Conservation (phyloP, 1,140 invertebrate genomes). For the Bombus affinis region DNA sequence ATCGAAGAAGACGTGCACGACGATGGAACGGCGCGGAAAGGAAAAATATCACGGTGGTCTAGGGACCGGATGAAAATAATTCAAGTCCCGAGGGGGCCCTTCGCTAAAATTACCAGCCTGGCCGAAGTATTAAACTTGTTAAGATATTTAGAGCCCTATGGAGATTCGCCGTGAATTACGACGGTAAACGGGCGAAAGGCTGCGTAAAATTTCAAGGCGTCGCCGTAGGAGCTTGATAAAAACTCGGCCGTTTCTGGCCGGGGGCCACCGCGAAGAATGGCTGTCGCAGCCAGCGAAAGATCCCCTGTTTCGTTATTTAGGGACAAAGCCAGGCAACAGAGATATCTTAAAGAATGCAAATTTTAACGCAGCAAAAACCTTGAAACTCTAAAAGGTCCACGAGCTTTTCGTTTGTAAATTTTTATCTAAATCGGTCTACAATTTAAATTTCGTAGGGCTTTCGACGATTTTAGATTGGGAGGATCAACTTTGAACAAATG, state of each 20-base stretch:
- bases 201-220: slow-evolving; percentile 55
- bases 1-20: not conserved
- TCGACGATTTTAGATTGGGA: not conserved
- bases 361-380: no score
- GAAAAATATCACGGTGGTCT: slow-evolving; percentile 33
- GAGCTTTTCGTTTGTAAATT: not conserved
- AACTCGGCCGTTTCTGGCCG: not conserved
- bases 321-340: not conserved
- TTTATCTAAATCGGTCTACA: not conserved
- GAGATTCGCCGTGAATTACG: slow-evolving; percentile 62
- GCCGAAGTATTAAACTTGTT: slow-evolving; percentile 68
- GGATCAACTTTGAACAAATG: not conserved
- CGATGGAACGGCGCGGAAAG: not conserved
- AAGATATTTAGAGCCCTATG: slow-evolving; percentile 66
- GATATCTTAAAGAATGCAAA: not conserved
- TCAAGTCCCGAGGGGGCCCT: slow-evolving; percentile 56
- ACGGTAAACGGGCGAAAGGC: slow-evolving; percentile 23
- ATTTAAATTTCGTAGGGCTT: not conserved
- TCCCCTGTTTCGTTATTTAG: slow-evolving; percentile 41
- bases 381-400: not conserved
- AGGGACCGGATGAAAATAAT: slow-evolving; percentile 54
- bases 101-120: slow-evolving; percentile 55
- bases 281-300: not conserved
- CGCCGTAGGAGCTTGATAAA: slow-evolving; percentile 42
- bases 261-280: slow-evolving; percentile 2